phyloP scores from a whole-genome alignment of 2,797 vertebrate genomes.

The Chelon auratus region DNA sequence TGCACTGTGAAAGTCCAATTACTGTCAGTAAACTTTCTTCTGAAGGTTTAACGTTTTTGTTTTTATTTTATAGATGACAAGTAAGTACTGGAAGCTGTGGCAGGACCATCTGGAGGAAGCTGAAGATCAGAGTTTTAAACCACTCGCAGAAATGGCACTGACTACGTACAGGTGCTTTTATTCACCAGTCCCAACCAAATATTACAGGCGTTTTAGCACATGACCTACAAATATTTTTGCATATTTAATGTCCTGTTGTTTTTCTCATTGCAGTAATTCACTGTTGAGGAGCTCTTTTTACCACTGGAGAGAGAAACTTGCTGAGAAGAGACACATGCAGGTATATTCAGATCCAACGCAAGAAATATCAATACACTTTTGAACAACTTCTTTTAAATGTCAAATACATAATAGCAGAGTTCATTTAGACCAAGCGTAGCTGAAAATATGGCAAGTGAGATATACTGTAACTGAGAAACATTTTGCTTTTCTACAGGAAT shows the following conservation, averaged over 20 bases:
- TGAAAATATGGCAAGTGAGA: not conserved
- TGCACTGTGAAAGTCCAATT: not conserved
- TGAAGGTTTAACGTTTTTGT: constrained; percentile 3
- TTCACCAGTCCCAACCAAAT: not conserved
- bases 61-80: constrained; percentile 78
- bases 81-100: constrained; percentile 88
- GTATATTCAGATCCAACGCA: constrained; percentile 57
- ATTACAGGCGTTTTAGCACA: not conserved
- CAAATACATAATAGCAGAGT: not conserved
- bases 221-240: not conserved
- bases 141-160: constrained; percentile 71
- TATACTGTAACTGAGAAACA: not conserved
- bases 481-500: constrained; percentile 59
- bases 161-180: constrained; percentile 82
- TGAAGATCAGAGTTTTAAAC: constrained; percentile 82
- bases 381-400: not conserved
- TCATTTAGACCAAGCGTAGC: not conserved
- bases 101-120: constrained; percentile 83
- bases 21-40: not conserved
- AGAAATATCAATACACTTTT: not conserved
- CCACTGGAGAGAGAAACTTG: constrained; percentile 77
- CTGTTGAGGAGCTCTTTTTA: constrained; percentile 75
- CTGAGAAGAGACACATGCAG: constrained; percentile 72
- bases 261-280: constrained; percentile 68
- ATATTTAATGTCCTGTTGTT: not conserved